phyloP scores from a whole-genome alignment of 1,140 invertebrate species.

The Thalassaphorura encarpata region DNA sequence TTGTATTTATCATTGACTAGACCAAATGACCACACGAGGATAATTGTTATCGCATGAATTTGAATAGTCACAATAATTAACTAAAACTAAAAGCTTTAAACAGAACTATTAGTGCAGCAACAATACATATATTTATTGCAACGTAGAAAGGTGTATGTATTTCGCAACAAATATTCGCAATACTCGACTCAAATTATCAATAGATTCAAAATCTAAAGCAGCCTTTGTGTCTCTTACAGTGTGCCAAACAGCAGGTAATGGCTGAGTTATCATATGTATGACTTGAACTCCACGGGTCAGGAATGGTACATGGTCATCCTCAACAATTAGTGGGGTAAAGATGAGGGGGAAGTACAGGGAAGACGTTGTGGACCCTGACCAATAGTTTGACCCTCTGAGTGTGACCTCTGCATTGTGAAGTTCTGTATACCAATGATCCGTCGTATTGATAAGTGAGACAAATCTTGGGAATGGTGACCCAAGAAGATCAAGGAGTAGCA shows the following conservation, averaged over 20 bases:
- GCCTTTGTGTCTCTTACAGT: constrained; percentile 59
- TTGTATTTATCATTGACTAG: too few species aligned
- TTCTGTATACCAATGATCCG: constrained; percentile 56
- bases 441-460: constrained; percentile 69
- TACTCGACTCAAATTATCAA: constrained; percentile 82
- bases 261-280: constrained; percentile 77
- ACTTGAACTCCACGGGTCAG: constrained; percentile 51
- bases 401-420: constrained; percentile 52
- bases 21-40: too few species aligned
- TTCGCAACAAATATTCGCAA: constrained; percentile 72
- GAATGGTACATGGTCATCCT: constrained; percentile 93
- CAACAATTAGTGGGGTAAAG: constrained; percentile 53
- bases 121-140: too few species aligned
- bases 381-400: constrained; percentile 43
- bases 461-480: constrained; percentile 74
- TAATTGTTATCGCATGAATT: too few species aligned
- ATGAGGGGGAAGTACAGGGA: constrained; percentile 46
- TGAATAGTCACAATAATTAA: too few species aligned
- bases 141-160: constrained; percentile 59
- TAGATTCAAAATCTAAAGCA: constrained; percentile 66
- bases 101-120: too few species aligned
- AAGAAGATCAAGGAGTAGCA: constrained; percentile 87
- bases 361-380: constrained; percentile 42
- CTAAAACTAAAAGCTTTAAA: too few species aligned
- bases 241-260: constrained; percentile 87